phyloP scores from a whole-genome alignment of 2,888 invertebrate species.

The Hipparchia semele region DNA sequence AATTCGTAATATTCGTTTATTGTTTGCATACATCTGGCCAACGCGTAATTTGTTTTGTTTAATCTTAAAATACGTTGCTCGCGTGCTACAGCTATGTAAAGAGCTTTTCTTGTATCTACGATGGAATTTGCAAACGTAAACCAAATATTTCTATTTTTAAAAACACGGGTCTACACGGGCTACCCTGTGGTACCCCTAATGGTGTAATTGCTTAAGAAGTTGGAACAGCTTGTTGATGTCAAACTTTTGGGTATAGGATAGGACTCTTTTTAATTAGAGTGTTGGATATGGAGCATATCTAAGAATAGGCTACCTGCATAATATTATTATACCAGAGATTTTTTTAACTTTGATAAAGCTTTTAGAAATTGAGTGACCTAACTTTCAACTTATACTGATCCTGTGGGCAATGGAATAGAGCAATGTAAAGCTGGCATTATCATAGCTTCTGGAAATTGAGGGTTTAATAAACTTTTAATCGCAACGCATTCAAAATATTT shows the following conservation, averaged over 20 bases:
- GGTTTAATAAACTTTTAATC: background rate
- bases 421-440: background rate
- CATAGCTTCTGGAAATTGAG: background rate
- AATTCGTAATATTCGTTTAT: slow-evolving; percentile 4
- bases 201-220: no score
- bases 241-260: no score
- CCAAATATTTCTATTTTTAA: slow-evolving; percentile 6
- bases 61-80: slow-evolving; percentile 3
- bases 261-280: no score
- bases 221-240: background rate
- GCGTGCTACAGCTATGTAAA: slow-evolving; percentile 11
- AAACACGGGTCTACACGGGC: background rate
- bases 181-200: background rate
- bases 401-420: background rate
- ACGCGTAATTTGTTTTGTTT: slow-evolving; percentile 13
- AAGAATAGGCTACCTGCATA: no score
- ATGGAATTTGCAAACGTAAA: slow-evolving; percentile 15
- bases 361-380: no score
- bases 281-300: no score
- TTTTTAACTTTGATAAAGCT: no score
- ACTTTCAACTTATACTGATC: no score
- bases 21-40: slow-evolving; percentile 13
- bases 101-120: slow-evolving; percentile 1
- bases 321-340: no score
- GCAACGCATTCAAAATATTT: slow-evolving; percentile 2